A percentile compares a stretch with the other conserved stretches of the same genome.
Conservation (phyloP, 2,888 invertebrate species). For the Xestia c-nigrum region DNA sequence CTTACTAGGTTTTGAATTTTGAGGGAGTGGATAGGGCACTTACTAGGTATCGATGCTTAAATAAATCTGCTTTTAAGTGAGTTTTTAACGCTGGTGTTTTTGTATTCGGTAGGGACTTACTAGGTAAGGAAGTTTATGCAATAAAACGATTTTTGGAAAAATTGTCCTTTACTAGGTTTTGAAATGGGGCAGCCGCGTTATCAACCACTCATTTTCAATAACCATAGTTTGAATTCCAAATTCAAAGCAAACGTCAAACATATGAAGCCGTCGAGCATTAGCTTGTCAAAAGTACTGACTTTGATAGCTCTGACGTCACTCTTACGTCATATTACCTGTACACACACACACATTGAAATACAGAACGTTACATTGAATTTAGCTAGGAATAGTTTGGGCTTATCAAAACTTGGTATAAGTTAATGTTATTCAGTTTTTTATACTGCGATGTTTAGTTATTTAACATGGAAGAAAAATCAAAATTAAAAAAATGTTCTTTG, state of each 20-base stretch:
- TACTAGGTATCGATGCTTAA: no score
- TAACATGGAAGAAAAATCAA: not conserved
- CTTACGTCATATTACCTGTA: slow-evolving; percentile 32
- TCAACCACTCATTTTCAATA: not conserved
- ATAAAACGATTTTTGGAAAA: no score
- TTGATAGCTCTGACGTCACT: slow-evolving; percentile 45
- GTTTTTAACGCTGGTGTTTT: no score
- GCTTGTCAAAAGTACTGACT: slow-evolving; percentile 40
- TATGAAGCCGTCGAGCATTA: slow-evolving; percentile 2
- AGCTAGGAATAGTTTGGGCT: slow-evolving; percentile 33
- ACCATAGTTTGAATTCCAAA: slow-evolving; percentile 40
- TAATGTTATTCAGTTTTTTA: not conserved
- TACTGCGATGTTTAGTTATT: not conserved
- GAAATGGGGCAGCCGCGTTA: no score
- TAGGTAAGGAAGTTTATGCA: no score
- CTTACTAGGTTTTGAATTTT: no score
- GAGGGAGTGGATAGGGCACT: no score
- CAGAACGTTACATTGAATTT: slow-evolving; percentile 14
- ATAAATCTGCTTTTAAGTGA: no score
- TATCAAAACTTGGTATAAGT: slow-evolving; percentile 49
- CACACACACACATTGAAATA: slow-evolving; percentile 7
- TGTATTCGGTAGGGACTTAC: no score
- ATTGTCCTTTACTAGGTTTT: no score
- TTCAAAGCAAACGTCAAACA: slow-evolving; percentile 55
- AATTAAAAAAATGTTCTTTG: no score